Conservation (phyloP, 2,113 vertebrate genomes). For the Nansenia antarctica region DNA sequence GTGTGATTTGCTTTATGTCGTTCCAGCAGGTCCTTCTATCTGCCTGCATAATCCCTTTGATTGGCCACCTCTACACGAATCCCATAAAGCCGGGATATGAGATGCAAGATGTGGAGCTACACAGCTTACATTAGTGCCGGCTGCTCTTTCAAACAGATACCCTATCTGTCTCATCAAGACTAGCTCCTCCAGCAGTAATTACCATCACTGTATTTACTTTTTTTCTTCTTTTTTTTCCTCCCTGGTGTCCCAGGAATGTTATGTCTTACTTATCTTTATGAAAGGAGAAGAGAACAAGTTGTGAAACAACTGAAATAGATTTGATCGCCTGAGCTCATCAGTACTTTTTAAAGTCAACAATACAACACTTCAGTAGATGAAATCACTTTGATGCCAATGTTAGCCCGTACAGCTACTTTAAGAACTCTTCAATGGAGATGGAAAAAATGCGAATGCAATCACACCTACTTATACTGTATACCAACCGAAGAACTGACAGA, state of each 20-base stretch:
- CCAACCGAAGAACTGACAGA: neutral
- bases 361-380: neutral
- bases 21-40: slow-evolving; percentile 1
- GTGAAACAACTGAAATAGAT: no score
- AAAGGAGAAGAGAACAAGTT: neutral
- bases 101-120: slow-evolving; percentile 20
- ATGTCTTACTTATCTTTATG: neutral
- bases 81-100: slow-evolving; percentile 17
- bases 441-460: no score
- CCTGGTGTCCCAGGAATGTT: neutral
- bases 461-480: slow-evolving; percentile 6
- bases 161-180: slow-evolving; percentile 35
- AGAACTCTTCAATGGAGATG: no score
- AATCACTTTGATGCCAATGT: slow-evolving; percentile 17
- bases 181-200: slow-evolving; percentile 26
- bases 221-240: slow-evolving; percentile 8
- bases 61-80: slow-evolving; percentile 14
- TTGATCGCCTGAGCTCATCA: neutral
- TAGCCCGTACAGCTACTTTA: slow-evolving; percentile 22
- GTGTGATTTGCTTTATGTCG: slow-evolving; percentile 26
- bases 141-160: slow-evolving; percentile 32
- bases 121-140: slow-evolving; percentile 19
- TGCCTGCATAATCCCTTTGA: slow-evolving; percentile 25
- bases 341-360: neutral
- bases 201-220: slow-evolving; percentile 23